Percentiles rank a stretch among this genome's conserved stretches.
Evolutionary conservation across 2,888 invertebrate species (phyloP).

Genomic region (Salticus scenicus): DNA sequence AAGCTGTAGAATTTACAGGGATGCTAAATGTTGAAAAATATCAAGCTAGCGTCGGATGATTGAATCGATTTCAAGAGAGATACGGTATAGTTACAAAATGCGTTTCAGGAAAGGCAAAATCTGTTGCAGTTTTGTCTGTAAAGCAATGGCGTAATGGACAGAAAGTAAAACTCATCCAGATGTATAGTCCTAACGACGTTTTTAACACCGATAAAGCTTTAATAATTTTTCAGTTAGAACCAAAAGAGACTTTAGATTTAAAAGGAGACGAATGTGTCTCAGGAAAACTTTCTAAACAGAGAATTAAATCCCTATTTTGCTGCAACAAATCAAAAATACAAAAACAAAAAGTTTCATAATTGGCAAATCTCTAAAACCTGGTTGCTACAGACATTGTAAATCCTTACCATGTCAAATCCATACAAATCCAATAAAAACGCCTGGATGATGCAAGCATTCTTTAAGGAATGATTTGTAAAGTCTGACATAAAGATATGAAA

Average conservation of each 20-base stretch:
- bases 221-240: slow-evolving; percentile 3
- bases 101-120: neutral
- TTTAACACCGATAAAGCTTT: neutral
- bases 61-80: neutral
- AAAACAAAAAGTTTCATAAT: slow-evolving; percentile 5
- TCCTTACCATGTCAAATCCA: neutral
- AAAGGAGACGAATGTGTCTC: slow-evolving; percentile 12
- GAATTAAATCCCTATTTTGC: neutral
- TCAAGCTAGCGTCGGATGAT: neutral
- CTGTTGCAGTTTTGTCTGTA: neutral
- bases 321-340: neutral
- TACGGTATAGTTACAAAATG: neutral
- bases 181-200: neutral
- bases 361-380: neutral
- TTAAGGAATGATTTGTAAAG: neutral
- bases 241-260: neutral
- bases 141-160: neutral
- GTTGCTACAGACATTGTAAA: neutral
- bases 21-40: neutral
- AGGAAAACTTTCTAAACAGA: neutral
- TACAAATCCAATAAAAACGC: neutral
- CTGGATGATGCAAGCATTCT: neutral
- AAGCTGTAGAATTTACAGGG: neutral
- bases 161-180: neutral
- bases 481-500: slow-evolving; percentile 13